Evolutionary conservation across 2,113 vertebrate genomes (phyloP).

Genomic region (Campylomormyrus tamandua): DNA sequence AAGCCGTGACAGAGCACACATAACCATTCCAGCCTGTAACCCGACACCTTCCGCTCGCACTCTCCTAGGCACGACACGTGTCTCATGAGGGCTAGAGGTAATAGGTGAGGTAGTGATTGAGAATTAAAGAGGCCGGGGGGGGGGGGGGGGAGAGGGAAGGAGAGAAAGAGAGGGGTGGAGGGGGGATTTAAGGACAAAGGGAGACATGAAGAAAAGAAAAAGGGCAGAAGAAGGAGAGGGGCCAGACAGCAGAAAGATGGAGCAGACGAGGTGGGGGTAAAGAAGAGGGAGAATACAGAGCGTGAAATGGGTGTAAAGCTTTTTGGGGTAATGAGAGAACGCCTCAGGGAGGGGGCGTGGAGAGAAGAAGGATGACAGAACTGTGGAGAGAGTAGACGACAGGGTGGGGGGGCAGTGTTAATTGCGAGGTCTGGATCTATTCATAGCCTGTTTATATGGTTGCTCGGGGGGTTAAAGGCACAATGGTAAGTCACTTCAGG

Average conservation of each 20-base stretch:
- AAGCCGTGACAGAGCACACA: background rate
- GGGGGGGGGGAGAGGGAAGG: background rate
- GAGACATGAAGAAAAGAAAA: background rate
- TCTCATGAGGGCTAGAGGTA: background rate
- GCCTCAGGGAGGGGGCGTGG: background rate
- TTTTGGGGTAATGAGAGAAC: background rate
- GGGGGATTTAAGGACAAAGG: background rate
- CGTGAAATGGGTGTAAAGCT: background rate
- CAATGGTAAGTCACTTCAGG: constrained; percentile 19
- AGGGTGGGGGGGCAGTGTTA: constrained; percentile 49
- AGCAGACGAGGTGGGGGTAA: background rate
- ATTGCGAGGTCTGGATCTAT: constrained; percentile 43
- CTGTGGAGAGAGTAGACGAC: background rate
- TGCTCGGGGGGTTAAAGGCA: constrained; percentile 46
- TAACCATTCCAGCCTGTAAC: background rate
- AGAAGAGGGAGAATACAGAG: background rate
- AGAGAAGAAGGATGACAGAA: background rate
- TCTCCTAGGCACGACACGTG: background rate
- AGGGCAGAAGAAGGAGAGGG: background rate
- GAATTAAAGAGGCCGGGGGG: background rate
- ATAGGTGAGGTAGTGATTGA: background rate
- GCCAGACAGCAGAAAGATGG: background rate
- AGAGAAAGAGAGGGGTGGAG: background rate
- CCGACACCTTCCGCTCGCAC: background rate
- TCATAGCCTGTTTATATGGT: constrained; percentile 54